Conservation (phyloP, 2,888 invertebrate species). For the Lasioglossum lativentre region DNA sequence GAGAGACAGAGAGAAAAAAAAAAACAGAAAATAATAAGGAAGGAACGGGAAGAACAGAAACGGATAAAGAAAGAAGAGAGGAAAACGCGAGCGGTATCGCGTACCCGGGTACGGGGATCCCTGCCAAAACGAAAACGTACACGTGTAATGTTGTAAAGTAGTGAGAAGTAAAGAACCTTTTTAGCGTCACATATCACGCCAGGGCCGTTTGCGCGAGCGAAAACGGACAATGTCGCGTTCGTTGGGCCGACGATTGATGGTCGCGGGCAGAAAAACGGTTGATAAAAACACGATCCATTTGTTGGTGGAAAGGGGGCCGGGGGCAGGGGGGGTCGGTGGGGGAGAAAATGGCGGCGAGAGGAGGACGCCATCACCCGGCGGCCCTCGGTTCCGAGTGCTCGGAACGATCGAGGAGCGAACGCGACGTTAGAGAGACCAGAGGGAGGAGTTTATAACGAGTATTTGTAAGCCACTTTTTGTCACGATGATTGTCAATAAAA, state of each 20-base stretch:
- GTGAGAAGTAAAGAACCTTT: constrained; percentile 70
- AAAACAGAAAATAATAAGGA: background rate
- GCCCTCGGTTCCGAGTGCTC: constrained; percentile 7
- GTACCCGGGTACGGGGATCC: constrained; percentile 59
- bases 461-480: constrained; percentile 81
- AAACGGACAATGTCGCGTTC: constrained; percentile 68
- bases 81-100: constrained; percentile 53
- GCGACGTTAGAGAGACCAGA: constrained; percentile 55
- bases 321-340: too few relatives aligned
- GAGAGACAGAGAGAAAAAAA: too few relatives aligned
- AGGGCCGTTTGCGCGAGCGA: constrained; percentile 64
- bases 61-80: background rate
- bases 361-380: background rate
- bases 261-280: background rate
- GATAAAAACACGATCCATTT: constrained; percentile 16
- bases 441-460: constrained; percentile 68
- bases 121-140: constrained; percentile 77
- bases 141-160: constrained; percentile 77
- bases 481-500: constrained; percentile 81
- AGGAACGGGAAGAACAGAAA: too few relatives aligned
- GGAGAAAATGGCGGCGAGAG: background rate
- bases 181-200: constrained; percentile 81
- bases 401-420: constrained; percentile 38
- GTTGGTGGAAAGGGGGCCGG: background rate
- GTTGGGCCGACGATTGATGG: constrained; percentile 35